Conservation (phyloP, 1,140 invertebrate genomes). For the Arion vulgaris region DNA sequence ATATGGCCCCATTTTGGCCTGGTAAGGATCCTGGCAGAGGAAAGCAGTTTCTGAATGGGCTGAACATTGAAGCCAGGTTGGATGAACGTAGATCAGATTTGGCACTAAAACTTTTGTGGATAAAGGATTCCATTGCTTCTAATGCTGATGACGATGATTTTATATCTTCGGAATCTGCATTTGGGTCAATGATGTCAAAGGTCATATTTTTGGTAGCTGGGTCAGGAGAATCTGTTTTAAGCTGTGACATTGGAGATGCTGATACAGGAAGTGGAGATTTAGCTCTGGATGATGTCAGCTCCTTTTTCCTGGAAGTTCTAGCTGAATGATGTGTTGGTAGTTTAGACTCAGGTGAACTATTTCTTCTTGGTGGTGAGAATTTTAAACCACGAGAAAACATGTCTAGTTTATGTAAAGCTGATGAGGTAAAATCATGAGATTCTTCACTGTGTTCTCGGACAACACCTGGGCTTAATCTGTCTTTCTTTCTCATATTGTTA, state of each 20-base stretch:
- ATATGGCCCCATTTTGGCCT: background rate
- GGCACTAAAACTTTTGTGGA: slow-evolving; percentile 97
- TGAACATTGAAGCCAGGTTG: slow-evolving; percentile 42
- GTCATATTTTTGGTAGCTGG: slow-evolving; percentile 23
- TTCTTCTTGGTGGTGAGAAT: slow-evolving; percentile 29
- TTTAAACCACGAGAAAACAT: slow-evolving; percentile 37
- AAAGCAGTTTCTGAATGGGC: slow-evolving; percentile 33
- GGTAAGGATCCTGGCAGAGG: slow-evolving; percentile 24
- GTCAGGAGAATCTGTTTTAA: background rate
- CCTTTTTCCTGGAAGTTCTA: background rate
- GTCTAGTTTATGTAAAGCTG: slow-evolving; percentile 34
- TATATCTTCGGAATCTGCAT: slow-evolving; percentile 72
- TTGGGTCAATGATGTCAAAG: slow-evolving; percentile 72
- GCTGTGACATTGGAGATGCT: slow-evolving; percentile 4
- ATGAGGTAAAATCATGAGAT: slow-evolving; percentile 28
- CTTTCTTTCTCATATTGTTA: background rate
- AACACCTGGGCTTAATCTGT: background rate
- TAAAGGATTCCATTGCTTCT: slow-evolving; percentile 95
- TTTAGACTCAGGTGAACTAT: slow-evolving; percentile 14
- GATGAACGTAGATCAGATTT: slow-evolving; percentile 70
- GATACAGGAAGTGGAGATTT: slow-evolving; percentile 16
- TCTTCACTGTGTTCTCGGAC: background rate
- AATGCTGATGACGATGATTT: slow-evolving; percentile 94
- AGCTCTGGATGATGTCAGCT: background rate
- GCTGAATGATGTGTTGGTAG: background rate